These are phyloP conservation scores for Heliconius hewitsoni DNA, from an alignment of 1,140 invertebrate genomes.

Conservation along the genomic window DNA sequence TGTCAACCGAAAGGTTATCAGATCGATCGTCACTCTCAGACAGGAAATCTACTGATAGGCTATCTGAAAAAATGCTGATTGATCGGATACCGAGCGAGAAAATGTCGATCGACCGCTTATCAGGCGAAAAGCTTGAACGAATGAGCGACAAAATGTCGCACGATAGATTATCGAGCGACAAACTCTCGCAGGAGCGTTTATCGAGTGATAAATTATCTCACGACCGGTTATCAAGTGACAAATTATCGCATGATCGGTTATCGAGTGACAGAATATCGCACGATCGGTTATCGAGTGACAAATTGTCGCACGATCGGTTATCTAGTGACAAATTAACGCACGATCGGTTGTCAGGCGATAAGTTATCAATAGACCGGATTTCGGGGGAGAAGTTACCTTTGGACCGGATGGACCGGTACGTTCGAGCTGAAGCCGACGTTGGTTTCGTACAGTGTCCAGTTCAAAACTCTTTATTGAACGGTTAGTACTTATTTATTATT, in stretches of 20 bases:
- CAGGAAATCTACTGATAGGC: constrained; percentile 42
- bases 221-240: constrained; percentile 44
- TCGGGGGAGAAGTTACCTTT: constrained; percentile 50
- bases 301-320: constrained; percentile 44
- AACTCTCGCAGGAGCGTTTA: constrained; percentile 40
- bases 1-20: constrained; percentile 40
- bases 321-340: constrained; percentile 43
- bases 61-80: constrained; percentile 39
- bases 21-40: constrained; percentile 43
- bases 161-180: constrained; percentile 44
- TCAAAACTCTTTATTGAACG: constrained; percentile 59
- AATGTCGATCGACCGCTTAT: constrained; percentile 45
- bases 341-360: constrained; percentile 46
- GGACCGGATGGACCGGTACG: constrained; percentile 56
- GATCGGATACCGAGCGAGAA: constrained; percentile 44
- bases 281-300: constrained; percentile 48
- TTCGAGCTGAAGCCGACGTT: constrained; percentile 70
- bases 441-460: constrained; percentile 68
- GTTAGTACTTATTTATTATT: constrained; percentile 45
- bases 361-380: constrained; percentile 46
- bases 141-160: constrained; percentile 46
- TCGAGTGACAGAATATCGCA: constrained; percentile 38
- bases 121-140: constrained; percentile 49
- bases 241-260: constrained; percentile 44
- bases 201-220: constrained; percentile 42